Evolutionary conservation across 2,797 vertebrate species (phyloP).

Genomic region (Cryptoprocta ferox): DNA sequence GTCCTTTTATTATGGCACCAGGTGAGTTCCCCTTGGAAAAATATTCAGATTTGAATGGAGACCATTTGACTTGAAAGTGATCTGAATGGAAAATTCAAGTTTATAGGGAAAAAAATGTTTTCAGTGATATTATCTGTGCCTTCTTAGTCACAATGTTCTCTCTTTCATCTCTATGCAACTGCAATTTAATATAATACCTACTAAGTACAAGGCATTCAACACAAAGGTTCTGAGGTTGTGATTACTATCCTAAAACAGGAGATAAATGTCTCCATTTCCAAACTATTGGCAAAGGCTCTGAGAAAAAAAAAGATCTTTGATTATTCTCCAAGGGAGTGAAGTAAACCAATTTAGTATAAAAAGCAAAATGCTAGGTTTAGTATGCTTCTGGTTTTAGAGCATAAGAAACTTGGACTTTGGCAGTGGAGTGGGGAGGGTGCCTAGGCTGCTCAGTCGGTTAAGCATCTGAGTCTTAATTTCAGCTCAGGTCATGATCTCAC

Average conservation of each 20-base stretch:
- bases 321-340: not conserved
- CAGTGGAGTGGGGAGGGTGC: too few relatives aligned
- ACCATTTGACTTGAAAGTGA: not conserved
- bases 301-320: not conserved
- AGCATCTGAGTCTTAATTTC: too few relatives aligned
- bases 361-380: not conserved
- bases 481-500: too few relatives aligned
- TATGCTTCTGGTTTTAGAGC: not conserved
- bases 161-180: not conserved
- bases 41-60: not conserved
- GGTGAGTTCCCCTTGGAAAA: not conserved
- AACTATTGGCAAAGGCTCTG: not conserved
- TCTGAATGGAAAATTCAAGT: not conserved
- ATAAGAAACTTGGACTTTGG: not conserved
- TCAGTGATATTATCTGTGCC: not conserved
- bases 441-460: too few relatives aligned
- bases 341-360: not conserved
- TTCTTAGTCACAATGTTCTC: not conserved
- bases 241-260: not conserved
- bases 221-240: not conserved
- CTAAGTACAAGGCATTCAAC: not conserved
- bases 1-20: not conserved
- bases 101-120: not conserved
- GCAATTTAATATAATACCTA: not conserved
- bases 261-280: not conserved